A percentile compares a stretch with the other conserved stretches of the same genome.
Evolutionary conservation across 2,797 vertebrate species (phyloP).

Genomic region (Tragelaphus eurycerus): DNA sequence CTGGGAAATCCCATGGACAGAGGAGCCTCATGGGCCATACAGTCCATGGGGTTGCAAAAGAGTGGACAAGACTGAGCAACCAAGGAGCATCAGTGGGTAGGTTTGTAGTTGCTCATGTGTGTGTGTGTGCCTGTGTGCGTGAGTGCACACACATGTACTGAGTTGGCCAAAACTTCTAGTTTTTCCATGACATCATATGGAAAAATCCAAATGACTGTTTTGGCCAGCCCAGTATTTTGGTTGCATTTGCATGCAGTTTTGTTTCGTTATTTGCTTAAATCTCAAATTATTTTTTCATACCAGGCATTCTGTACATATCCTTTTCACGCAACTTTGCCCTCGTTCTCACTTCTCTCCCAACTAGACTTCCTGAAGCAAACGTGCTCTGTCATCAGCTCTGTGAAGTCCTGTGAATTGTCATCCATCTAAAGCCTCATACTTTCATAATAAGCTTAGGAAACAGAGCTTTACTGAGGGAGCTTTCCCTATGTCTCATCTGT

Average conservation of each 20-base stretch:
- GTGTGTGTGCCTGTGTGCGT: fast-evolving
- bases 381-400: not conserved
- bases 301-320: not conserved
- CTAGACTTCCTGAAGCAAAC: not conserved
- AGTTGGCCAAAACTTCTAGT: not conserved
- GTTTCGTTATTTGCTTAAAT: not conserved
- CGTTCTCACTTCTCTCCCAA: not conserved
- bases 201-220: not conserved
- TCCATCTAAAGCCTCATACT: not conserved
- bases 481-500: fast-evolving
- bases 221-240: not conserved
- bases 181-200: not conserved
- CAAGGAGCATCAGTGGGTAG: not conserved
- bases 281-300: not conserved
- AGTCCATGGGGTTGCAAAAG: not conserved
- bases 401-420: not conserved
- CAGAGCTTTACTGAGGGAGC: not conserved
- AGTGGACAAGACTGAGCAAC: not conserved
- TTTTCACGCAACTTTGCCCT: not conserved
- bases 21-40: not conserved
- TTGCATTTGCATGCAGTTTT: not conserved
- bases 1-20: not conserved
- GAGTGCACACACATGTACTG: not conserved
- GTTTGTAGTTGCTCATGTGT: not conserved
- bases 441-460: not conserved